Evolutionary conservation across 1,140 invertebrate species (phyloP), one percentile per base, ranked within the genome.

Genomic region (Pogonognathellus flavescens): DNA sequence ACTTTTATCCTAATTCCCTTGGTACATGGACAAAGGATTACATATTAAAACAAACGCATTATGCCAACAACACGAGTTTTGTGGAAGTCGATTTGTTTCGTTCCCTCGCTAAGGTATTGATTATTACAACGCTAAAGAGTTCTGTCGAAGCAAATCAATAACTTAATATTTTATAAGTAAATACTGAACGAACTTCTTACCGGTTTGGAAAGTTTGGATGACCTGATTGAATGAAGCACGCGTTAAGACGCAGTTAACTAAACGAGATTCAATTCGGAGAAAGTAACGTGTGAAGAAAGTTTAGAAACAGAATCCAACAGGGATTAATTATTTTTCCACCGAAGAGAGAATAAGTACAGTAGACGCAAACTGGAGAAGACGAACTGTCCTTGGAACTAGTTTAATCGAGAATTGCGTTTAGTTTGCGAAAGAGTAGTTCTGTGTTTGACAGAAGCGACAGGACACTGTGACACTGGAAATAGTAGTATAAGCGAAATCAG

Each of bases 391-490:
- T 55, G 25, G 10, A 14, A 66, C 62, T 25, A 31, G 22, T 66
- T 20, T 25, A 66, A 66, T 66, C 20, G 62, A 66, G 25, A 66
- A 25, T 66, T 66, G 22, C 18, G 62, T 66, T 41, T 25, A 66
- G 62, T 66, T 20, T 66, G 25, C 62, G 25, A 66, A 66, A 66
- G 62, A 66, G 62, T 25, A 66, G 25, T 41, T 41, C 62, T 25
- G 62, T 66, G 62, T 66, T 20, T 66, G 62, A 66, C 62, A 66
- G 31, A 6, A 41, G 62, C 25, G 62, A 66, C 20, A 66, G 62
- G 62, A 66, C 62, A 25, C 62, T 66, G 62, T 66, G 62, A 66
- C 62, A 66, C 62, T 66, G 62, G 62, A 66, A 66, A 66, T 66
- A n/a, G n/a, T n/a, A n/a, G n/a, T n/a, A 20, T 66, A 66, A 66